Conservation (phyloP, 2,797 vertebrate genomes). For the Holocentrus rufus region DNA sequence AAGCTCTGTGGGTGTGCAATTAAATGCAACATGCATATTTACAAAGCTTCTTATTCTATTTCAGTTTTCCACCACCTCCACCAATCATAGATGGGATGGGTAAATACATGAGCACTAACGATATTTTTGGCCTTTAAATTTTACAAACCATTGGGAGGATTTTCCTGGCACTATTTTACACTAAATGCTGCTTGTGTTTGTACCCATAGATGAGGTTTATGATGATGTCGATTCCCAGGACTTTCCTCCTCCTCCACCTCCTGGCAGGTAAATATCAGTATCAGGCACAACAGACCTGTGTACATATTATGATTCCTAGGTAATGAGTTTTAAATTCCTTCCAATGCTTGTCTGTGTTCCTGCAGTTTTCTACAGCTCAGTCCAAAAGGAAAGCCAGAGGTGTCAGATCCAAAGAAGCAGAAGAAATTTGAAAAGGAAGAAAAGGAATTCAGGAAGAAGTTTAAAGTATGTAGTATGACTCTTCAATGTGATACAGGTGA, state of each 20-base stretch:
- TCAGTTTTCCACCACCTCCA: constrained; percentile 24
- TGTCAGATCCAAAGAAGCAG: constrained; percentile 60
- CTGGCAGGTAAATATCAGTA: constrained; percentile 57
- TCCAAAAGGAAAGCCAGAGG: constrained; percentile 30
- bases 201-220: constrained; percentile 70
- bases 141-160: not conserved
- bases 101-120: not conserved
- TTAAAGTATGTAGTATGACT: constrained; percentile 76
- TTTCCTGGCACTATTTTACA: not conserved
- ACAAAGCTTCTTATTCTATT: not conserved
- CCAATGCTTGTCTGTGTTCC: not conserved
- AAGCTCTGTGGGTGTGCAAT: too few species aligned
- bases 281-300: not conserved
- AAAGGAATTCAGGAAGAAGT: constrained; percentile 38
- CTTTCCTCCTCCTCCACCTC: constrained; percentile 63
- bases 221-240: constrained; percentile 77
- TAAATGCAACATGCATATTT: too few species aligned
- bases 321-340: not conserved
- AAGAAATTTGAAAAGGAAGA: too few species aligned
- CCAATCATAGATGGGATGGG: constrained; percentile 2
- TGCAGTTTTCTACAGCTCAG: constrained; percentile 26
- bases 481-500: not conserved
- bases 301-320: too few species aligned
- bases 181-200: constrained; percentile 15
- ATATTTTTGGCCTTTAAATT: not conserved